Evolutionary conservation across 2,113 vertebrate genomes (phyloP).

Genomic region (Larimichthys crocea): DNA sequence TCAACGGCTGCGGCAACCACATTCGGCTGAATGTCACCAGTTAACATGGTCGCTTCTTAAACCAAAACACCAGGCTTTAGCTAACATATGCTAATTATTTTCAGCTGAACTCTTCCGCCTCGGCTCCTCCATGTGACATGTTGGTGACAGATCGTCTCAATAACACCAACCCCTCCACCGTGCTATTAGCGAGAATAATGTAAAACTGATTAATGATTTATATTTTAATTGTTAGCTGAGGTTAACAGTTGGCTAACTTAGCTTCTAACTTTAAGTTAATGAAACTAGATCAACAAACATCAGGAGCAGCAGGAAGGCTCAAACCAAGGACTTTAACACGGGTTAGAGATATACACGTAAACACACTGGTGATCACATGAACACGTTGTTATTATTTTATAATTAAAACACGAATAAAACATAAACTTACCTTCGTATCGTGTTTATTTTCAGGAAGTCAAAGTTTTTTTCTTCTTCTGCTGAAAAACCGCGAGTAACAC

Average conservation of each 20-base stretch:
- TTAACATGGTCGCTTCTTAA: no score
- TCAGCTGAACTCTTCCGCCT: not conserved
- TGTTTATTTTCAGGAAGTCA: not conserved
- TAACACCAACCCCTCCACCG: not conserved
- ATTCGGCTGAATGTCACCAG: no score
- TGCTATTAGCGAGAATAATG: not conserved
- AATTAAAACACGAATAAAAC: not conserved
- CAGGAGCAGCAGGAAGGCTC: not conserved
- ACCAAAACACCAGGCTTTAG: not conserved
- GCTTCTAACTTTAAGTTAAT: not conserved
- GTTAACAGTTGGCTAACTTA: not conserved
- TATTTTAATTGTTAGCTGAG: not conserved
- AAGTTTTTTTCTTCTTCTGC: conserved; percentile 12
- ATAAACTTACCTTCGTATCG: not conserved
- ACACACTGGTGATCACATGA: not conserved
- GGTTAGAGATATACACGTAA: not conserved
- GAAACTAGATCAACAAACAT: not conserved
- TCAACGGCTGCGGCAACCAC: no score
- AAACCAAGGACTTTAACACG: not conserved
- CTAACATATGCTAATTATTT: not conserved
- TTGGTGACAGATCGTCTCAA: not conserved
- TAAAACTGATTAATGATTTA: not conserved
- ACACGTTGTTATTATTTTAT: not conserved
- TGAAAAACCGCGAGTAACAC: no score
- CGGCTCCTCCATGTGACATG: no score